Conservation (phyloP, 2,797 vertebrate genomes). For the Choloepus didactylus region DNA sequence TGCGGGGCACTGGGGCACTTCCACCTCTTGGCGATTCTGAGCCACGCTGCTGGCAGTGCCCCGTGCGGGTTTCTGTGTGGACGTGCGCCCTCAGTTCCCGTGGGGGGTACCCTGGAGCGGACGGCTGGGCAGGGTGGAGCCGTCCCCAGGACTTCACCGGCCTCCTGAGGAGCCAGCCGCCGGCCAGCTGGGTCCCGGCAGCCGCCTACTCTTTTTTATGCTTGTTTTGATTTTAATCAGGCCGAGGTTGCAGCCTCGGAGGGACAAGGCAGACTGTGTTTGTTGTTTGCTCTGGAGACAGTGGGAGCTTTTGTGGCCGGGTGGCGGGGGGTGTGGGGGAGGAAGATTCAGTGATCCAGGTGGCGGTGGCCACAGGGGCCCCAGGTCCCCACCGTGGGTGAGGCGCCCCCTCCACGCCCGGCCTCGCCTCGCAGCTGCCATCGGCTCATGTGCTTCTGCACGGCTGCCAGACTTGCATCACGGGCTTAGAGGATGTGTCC, state of each 20-base stretch:
- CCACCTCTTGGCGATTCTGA: not conserved
- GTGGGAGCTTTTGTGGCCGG: constrained; percentile 49
- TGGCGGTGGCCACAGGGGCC: too few species aligned
- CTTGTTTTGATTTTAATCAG: not conserved
- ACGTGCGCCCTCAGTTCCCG: not conserved
- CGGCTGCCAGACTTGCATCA: not conserved
- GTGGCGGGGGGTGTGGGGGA: accelerated
- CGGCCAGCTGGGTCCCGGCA: accelerated
- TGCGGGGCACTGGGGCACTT: not conserved
- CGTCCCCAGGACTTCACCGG: not conserved
- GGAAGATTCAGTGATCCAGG: not conserved
- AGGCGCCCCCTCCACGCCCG: accelerated
- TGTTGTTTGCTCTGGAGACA: constrained; percentile 14
- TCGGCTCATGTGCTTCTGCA: accelerated
- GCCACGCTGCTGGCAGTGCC: too few species aligned
- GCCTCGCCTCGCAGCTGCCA: not conserved
- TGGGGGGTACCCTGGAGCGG: not conserved
- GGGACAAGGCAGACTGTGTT: constrained; percentile 61
- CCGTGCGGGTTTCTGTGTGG: not conserved
- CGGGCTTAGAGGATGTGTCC: not conserved
- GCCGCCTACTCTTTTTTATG: accelerated
- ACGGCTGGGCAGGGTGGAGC: not conserved
- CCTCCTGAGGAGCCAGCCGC: not conserved
- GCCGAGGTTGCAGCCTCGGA: constrained; percentile 2
- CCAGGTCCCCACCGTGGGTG: accelerated